Evolutionary conservation across 92 coral and sea anemone genomes (phyloP), one percentile per base, ranked within the genome.

Genomic region (Isaurus tuberculatus): DNA sequence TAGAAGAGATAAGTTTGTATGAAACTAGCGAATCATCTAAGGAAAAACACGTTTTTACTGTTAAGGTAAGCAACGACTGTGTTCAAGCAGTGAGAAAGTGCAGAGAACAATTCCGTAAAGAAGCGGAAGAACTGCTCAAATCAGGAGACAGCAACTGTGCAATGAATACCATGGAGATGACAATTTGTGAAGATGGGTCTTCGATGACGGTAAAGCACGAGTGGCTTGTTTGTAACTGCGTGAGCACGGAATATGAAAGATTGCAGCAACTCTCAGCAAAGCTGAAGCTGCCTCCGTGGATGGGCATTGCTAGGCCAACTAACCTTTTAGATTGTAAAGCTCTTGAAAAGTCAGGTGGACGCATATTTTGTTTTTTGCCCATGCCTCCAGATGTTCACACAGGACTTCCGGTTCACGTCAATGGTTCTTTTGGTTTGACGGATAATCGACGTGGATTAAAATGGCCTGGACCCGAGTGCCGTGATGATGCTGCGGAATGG

Each of bases 401-500:
- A 16, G 86, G 86, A 30, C 86, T 83, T 36, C 86, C 86, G 33
- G 86, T 83, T 58, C 86, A 83, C 33, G 36, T 83, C 29, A 72
- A 83, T 57, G 86, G 86, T 6, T 61, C 68, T 42, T 83, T 83
- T 83, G 86, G 86, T 44, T 53, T 83, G 51, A 83, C 80, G 25
- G 86, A 83, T 40, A 83, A 83, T 72, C 71, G 86, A 17, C 81
- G 80, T 8, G 86, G 86, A 30, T 67, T 83, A 66, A 74, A 70
- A 28, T 83, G 86, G 86, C 81, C 81, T 25, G 86, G 86, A 9
- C 58, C 80, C 2, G 86, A 83, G 70, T 83, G 86, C 25, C 86
- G 57, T 4, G 79, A 83, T 33, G 80, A 70, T 63, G 79, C 86
- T 57, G 86, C 80, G n/a, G 83, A 80, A 65, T 87, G 90, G 90